phyloP scores from a whole-genome alignment of 2,888 invertebrate species.

The Chrysina gloriosa region DNA sequence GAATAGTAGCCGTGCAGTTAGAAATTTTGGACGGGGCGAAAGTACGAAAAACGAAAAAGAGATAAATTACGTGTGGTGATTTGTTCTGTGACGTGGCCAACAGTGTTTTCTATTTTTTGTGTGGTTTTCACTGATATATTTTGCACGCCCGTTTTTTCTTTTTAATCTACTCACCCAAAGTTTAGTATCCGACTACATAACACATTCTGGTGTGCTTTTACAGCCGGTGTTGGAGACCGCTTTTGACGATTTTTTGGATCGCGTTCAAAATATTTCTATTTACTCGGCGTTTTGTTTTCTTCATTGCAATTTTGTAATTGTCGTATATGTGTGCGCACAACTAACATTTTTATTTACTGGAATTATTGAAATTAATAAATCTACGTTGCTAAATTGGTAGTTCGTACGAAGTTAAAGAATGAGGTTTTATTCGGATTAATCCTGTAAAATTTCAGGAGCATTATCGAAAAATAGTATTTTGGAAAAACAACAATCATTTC shows the following conservation, averaged over 20 bases:
- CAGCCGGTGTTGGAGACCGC: slow-evolving; percentile 10
- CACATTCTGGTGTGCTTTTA: slow-evolving; percentile 1
- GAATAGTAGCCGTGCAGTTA: not conserved
- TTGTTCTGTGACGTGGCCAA: slow-evolving; percentile 16
- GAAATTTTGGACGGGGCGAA: not conserved
- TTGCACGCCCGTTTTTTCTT: slow-evolving; percentile 5
- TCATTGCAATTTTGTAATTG: slow-evolving; percentile 8
- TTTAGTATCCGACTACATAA: not conserved
- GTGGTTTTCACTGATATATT: slow-evolving; percentile 18
- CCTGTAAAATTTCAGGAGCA: no score
- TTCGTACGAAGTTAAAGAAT: no score
- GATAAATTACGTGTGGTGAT: slow-evolving; percentile 21
- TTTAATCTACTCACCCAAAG: not conserved
- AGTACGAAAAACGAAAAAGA: not conserved
- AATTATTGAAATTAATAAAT: no score
- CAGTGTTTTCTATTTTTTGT: slow-evolving; percentile 22
- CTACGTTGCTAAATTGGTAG: no score
- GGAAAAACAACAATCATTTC: no score
- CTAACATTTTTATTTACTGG: no score
- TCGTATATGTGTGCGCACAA: slow-evolving; percentile 7
- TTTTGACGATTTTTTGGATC: slow-evolving; percentile 37
- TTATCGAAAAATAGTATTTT: no score
- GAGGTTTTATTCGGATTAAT: no score
- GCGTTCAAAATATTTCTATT: slow-evolving; percentile 36
- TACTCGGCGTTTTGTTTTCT: slow-evolving; percentile 31